These are phyloP conservation scores for Botia almorhae DNA, from an alignment of 2,797 vertebrate genomes.

Conservation along the genomic window DNA sequence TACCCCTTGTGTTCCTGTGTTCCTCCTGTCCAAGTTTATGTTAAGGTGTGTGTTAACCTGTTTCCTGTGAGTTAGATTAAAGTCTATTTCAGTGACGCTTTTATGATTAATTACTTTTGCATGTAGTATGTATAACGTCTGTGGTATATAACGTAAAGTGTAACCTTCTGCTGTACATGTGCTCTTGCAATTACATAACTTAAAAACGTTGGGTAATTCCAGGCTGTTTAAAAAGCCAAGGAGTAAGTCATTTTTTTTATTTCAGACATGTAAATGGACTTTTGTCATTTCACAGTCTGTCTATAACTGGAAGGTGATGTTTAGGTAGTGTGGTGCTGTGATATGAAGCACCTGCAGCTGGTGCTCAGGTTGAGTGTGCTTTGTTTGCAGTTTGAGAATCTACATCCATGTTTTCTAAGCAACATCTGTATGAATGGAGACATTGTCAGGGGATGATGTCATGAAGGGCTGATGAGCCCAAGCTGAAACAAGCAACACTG, in stretches of 20 bases:
- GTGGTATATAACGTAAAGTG: too few relatives aligned
- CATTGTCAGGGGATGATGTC: constrained; percentile 91
- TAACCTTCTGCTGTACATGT: too few relatives aligned
- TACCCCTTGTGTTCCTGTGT: too few relatives aligned
- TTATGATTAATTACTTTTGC: too few relatives aligned
- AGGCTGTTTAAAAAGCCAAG: not conserved
- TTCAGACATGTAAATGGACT: not conserved
- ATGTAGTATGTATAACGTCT: too few relatives aligned
- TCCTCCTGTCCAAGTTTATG: too few relatives aligned
- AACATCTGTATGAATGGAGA: constrained; percentile 94
- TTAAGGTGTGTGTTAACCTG: too few relatives aligned
- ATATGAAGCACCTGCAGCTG: constrained; percentile 73
- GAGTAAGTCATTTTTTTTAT: constrained; percentile 3
- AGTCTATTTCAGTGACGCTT: too few relatives aligned
- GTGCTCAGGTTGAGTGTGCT: constrained; percentile 55
- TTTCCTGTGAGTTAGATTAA: too few relatives aligned
- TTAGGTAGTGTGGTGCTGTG: constrained; percentile 34
- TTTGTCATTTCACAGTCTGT: constrained; percentile 2
- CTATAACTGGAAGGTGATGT: not conserved
- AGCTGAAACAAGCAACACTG: constrained; percentile 85
- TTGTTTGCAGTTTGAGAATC: constrained; percentile 62
- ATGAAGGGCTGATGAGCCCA: constrained; percentile 90
- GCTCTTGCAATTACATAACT: constrained; percentile 3
- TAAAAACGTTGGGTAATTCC: not conserved
- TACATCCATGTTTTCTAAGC: constrained; percentile 91